Evolutionary conservation across 2,888 invertebrate genomes (phyloP), one percentile per base, ranked within the genome.

Genomic region (Mimumesa dahlbomi): DNA sequence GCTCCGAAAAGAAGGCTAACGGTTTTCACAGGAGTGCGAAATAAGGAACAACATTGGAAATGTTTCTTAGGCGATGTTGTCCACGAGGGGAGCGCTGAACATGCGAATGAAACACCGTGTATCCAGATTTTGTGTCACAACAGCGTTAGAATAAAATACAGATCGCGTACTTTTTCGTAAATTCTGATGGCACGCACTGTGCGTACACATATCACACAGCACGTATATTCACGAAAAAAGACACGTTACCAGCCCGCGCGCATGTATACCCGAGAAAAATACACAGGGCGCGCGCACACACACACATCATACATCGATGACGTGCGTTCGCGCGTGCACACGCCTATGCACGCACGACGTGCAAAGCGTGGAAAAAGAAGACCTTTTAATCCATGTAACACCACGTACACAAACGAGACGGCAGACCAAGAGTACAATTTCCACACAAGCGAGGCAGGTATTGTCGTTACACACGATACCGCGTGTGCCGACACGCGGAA

Each of bases 341-440:
- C 70, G 65, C 73, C 67, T 76, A 58, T 68, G 63, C 65, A 73
- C 67, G 67, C 64, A 59, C 65, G 56, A 73, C 65, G 66, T 66
- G 76, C 63, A 46, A 70, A 53, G 40, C 76, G 64, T 68, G 68
- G 45, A 72, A 64, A 70, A 57, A 64, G 67, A 57, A 45, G 50
- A 38, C 71, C 18, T 64, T 38, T 50, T 70, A 72, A 63, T 50
- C 71, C 42, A 48, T 49, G 18, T 42, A 67, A 53, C 48, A 7
- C 43, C 13, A 19, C 2, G 25, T n/a, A 13, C 18, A 19, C 6
- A 22, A 31, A 52, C 46, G 59, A 34, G 16, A 25, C 22, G 38
- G n/a, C 13, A 31, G 50, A 40, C 16, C 18, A 58, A 25, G 38
- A 58, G 52, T 57, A 34, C 43, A 21, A 42, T 67, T 48, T 21